phyloP scores from a whole-genome alignment of 2,113 vertebrate species.

The Melanocharis versteri region DNA sequence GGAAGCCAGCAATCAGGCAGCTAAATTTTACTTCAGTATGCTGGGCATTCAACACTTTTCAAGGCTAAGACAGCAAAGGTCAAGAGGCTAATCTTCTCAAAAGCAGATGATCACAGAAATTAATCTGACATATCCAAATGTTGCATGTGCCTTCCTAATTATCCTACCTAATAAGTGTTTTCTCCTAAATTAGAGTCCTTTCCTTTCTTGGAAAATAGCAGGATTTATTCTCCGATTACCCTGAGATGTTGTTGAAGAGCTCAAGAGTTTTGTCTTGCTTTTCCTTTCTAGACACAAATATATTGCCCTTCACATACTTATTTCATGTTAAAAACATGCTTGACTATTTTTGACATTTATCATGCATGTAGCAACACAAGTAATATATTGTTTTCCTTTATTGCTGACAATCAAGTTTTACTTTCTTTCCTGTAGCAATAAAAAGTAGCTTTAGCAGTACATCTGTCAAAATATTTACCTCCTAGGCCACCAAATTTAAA shows the following conservation, averaged over 20 bases:
- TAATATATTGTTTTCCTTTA: background rate
- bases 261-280: background rate
- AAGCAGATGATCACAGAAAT: background rate
- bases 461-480: conserved; percentile 30
- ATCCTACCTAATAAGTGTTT: background rate
- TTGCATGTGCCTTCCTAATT: background rate
- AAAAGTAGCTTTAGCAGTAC: background rate
- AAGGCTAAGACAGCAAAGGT: background rate
- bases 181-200: background rate
- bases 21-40: conserved; percentile 1
- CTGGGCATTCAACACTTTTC: background rate
- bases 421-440: background rate
- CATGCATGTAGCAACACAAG: background rate
- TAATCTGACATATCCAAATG: background rate
- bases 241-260: background rate
- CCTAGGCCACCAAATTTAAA: background rate
- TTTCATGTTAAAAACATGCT: background rate
- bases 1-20: background rate
- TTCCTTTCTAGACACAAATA: background rate
- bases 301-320: background rate
- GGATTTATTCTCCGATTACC: background rate
- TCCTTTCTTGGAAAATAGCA: background rate
- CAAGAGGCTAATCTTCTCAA: background rate
- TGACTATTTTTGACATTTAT: background rate
- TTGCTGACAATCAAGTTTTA: background rate